Evolutionary conservation across 2,888 invertebrate genomes (phyloP), one percentile per base, ranked within the genome.

Genomic region (Acanthopleura granulata): DNA sequence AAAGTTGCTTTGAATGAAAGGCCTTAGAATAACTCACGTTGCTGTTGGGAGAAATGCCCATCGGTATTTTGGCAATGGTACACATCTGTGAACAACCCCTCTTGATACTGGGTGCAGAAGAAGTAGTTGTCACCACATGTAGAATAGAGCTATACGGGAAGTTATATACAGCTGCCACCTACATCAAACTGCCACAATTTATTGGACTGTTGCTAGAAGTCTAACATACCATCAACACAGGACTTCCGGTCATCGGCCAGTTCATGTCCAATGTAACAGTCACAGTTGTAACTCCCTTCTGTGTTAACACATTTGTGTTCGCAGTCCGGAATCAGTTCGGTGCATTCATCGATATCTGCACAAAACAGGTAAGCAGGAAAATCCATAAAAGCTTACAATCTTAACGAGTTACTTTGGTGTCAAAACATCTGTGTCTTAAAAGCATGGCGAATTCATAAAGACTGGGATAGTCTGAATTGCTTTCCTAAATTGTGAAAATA

Each of bases 281-380:
- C 29, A 27, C 66, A 66, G 29, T 66, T 66, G 25, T 66, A 66
- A 22, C 66, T 27, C 25, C 66, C 66, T 27, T 66, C 25, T 16
- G 66, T 27, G 29, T 66, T 66, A 16, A 66, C 66, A 27, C 66
- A 66, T 6, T 66, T 66, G 16, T 66, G 66, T 6, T 66, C 66
- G 25, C 66, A 66, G 22, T 27, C 29, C 14, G 66, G 66, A 27
- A 66, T 14, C 16, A 16, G 27, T 6, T 73, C 73, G 18, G 25
- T 73, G 73, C 73, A 73, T 30, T 73, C 73, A 62, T 73, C 73
- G n/a, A 62, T 62, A 62, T 49, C 62, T 66, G 49, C 29, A 72
- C 72, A 49, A 25, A 18, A 18, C 14, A 25, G 25, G 30, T 16
- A 30, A 14, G 29, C 1, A 15, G n/a, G 62, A 22, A 6, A 57